Conservation (phyloP, 2,888 invertebrate genomes). For the Palloptera scutellata region DNA sequence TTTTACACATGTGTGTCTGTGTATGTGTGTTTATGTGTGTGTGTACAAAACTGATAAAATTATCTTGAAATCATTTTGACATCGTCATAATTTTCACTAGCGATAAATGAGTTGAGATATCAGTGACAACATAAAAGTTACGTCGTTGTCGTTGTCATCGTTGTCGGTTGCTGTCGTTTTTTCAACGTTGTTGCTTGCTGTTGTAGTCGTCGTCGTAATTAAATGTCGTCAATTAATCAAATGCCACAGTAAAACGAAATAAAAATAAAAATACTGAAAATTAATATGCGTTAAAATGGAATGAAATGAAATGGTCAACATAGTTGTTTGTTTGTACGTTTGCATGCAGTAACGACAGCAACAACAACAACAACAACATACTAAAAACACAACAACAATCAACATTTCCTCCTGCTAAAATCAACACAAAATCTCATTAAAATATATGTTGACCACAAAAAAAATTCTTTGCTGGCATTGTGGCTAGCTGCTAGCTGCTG, state of each 20-base stretch:
- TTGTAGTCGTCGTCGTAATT: conserved; percentile 53
- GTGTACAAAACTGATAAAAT: conserved; percentile 19
- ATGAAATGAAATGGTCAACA: conserved; percentile 41
- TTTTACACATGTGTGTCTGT: background rate
- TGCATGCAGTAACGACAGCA: conserved; percentile 39
- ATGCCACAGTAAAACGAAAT: conserved; percentile 34
- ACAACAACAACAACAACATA: conserved; percentile 27
- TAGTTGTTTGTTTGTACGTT: too few species aligned
- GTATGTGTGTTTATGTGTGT: background rate
- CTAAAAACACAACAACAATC: conserved; percentile 31
- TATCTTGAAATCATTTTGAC: conserved; percentile 24
- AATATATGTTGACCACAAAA: conserved; percentile 37
- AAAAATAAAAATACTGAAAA: conserved; percentile 36
- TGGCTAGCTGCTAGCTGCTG: background rate
- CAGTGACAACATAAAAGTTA: conserved; percentile 51
- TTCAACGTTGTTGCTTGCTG: background rate
- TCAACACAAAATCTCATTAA: conserved; percentile 42
- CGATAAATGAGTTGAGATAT: conserved; percentile 63
- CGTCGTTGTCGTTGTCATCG: conserved; percentile 34
- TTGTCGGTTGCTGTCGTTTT: too few species aligned
- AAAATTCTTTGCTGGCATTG: too few species aligned
- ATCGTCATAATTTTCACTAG: conserved; percentile 58
- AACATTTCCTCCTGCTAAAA: conserved; percentile 27
- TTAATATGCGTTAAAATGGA: conserved; percentile 44
- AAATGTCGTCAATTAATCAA: conserved; percentile 65